A percentile compares a stretch with the other conserved stretches of the same genome.
Evolutionary conservation across 2,888 invertebrate genomes (phyloP).

Genomic region (Eremobia ochroleuca): DNA sequence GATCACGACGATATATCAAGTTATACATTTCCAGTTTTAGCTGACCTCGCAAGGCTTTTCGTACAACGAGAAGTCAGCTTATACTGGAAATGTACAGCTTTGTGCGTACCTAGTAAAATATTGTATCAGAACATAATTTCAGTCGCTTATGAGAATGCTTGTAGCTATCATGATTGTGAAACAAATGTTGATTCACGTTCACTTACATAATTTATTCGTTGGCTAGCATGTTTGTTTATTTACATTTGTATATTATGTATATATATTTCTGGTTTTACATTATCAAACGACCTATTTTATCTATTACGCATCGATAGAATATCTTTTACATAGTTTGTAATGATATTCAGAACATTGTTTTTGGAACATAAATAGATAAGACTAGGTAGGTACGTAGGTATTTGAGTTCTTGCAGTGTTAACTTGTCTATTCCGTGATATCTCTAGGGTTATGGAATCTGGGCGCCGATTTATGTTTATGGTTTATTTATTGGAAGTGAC

Average conservation of each 20-base stretch:
- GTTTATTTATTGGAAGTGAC: not conserved
- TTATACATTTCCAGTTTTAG: not conserved
- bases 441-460: not conserved
- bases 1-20: too few relatives aligned
- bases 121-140: conserved; percentile 2
- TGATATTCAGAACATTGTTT: conserved; percentile 35
- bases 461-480: not conserved
- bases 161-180: not conserved
- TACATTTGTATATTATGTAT: not conserved
- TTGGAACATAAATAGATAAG: conserved; percentile 32
- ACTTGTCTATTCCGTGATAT: not conserved
- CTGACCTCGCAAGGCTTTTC: not conserved
- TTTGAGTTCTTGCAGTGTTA: not conserved
- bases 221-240: conserved; percentile 31
- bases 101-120: not conserved
- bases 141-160: not conserved
- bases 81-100: not conserved
- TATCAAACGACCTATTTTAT: conserved; percentile 48
- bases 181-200: conserved; percentile 18
- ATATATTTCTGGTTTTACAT: too few relatives aligned
- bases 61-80: not conserved
- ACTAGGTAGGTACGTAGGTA: not conserved
- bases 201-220: conserved; percentile 31
- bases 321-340: conserved; percentile 26
- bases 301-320: conserved; percentile 25